phyloP scores from a whole-genome alignment of 2,888 invertebrate genomes.

The Brachypalpus laphriformis region DNA sequence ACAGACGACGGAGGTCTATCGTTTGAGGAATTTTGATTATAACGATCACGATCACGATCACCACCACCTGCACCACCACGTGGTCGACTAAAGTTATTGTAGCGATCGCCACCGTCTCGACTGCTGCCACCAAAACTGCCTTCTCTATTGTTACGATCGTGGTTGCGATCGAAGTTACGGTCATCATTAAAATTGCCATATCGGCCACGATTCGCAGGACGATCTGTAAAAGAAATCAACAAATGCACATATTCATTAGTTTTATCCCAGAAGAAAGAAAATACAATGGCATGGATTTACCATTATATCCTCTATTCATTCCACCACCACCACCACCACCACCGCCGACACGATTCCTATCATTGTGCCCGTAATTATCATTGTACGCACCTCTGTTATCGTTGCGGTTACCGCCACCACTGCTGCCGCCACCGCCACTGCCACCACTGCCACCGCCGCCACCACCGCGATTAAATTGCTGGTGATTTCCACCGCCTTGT shows the following conservation, averaged over 20 bases:
- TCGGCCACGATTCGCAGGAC: slow-evolving; percentile 82
- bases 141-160: slow-evolving; percentile 81
- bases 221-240: slow-evolving; percentile 78
- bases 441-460: slow-evolving; percentile 76
- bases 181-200: slow-evolving; percentile 82
- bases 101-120: slow-evolving; percentile 82
- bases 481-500: slow-evolving; percentile 82
- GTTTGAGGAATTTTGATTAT: slow-evolving; percentile 78
- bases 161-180: slow-evolving; percentile 80
- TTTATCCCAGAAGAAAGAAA: slow-evolving; percentile 51
- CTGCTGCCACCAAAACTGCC: slow-evolving; percentile 80
- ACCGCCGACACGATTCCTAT: slow-evolving; percentile 83
- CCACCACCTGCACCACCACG: slow-evolving; percentile 77
- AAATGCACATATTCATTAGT: slow-evolving; percentile 20
- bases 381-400: slow-evolving; percentile 82
- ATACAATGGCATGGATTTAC: slow-evolving; percentile 79
- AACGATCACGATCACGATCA: slow-evolving; percentile 79
- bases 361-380: slow-evolving; percentile 83
- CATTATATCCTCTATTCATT: slow-evolving; percentile 84
- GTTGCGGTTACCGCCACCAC: slow-evolving; percentile 69
- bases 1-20: slow-evolving; percentile 76
- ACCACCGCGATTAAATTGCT: slow-evolving; percentile 78
- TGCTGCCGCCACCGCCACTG: slow-evolving; percentile 76
- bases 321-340: slow-evolving; percentile 81
- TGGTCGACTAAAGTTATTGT: slow-evolving; percentile 82